Evolutionary conservation across 2,113 vertebrate species (phyloP).

Genomic region (Silurus glanis): DNA sequence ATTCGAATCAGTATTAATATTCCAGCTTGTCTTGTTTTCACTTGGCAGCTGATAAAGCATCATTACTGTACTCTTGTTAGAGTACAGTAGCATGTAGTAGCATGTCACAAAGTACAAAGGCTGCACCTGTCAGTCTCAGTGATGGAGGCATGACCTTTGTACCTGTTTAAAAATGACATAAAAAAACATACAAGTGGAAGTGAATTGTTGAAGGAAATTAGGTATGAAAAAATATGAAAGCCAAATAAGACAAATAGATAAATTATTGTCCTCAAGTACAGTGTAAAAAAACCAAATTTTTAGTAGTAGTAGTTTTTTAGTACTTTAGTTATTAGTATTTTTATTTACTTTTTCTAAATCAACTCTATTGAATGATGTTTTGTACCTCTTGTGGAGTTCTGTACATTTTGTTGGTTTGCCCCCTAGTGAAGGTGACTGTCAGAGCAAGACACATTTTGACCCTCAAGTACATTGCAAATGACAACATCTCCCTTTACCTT

Average conservation of each 20-base stretch:
- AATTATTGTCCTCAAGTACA: not conserved
- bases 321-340: not conserved
- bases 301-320: not conserved
- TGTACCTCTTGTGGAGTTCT: not conserved
- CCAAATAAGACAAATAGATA: not conserved
- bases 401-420: not conserved
- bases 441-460: not conserved
- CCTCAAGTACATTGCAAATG: not conserved
- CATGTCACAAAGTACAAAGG: not conserved
- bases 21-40: not conserved
- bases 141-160: not conserved
- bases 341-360: too few species aligned
- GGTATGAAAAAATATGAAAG: not conserved
- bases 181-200: not conserved
- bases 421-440: not conserved
- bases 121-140: not conserved
- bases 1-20: not conserved
- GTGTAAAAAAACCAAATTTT: not conserved
- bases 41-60: not conserved
- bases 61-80: not conserved
- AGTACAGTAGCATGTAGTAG: not conserved
- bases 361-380: not conserved
- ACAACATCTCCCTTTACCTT: not conserved
- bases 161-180: not conserved
- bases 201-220: not conserved